These are phyloP conservation scores for Panagrolaimus sp. DNA, from an alignment of 1,140 invertebrate genomes.

Conservation along the genomic window DNA sequence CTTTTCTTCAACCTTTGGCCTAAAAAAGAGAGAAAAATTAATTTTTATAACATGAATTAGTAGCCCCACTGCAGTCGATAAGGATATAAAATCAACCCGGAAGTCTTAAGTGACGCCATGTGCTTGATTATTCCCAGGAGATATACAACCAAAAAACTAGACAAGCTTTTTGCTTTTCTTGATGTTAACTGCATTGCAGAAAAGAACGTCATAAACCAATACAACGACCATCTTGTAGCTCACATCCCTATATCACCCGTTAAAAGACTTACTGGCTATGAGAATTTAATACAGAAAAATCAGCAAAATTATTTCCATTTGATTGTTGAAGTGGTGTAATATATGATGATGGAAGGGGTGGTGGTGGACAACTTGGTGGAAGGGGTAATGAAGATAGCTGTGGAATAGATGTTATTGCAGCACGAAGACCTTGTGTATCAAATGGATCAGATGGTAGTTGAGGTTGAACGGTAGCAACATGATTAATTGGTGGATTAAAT, in stretches of 20 bases:
- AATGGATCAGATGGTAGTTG: constrained; percentile 19
- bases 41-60: too few relatives aligned
- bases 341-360: background rate
- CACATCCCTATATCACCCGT: too few relatives aligned
- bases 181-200: too few relatives aligned
- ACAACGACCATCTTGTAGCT: too few relatives aligned
- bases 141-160: too few relatives aligned
- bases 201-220: too few relatives aligned
- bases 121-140: too few relatives aligned
- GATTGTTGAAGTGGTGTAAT: constrained; percentile 6
- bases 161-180: too few relatives aligned
- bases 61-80: too few relatives aligned
- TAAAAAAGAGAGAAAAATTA: too few relatives aligned
- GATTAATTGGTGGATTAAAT: constrained; percentile 2
- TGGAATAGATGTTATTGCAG: constrained; percentile 24
- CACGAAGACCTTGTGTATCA: constrained; percentile 10
- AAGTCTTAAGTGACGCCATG: too few relatives aligned
- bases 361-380: constrained; percentile 7
- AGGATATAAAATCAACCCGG: too few relatives aligned
- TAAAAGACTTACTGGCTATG: background rate
- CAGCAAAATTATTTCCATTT: constrained; percentile 8
- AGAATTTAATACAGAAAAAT: constrained; percentile 4
- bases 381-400: constrained; percentile 24
- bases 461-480: constrained; percentile 1
- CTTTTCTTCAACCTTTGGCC: constrained; percentile 50